Evolutionary conservation across 2,888 invertebrate genomes (phyloP).

Genomic region (Oegoconia quadripuncta): DNA sequence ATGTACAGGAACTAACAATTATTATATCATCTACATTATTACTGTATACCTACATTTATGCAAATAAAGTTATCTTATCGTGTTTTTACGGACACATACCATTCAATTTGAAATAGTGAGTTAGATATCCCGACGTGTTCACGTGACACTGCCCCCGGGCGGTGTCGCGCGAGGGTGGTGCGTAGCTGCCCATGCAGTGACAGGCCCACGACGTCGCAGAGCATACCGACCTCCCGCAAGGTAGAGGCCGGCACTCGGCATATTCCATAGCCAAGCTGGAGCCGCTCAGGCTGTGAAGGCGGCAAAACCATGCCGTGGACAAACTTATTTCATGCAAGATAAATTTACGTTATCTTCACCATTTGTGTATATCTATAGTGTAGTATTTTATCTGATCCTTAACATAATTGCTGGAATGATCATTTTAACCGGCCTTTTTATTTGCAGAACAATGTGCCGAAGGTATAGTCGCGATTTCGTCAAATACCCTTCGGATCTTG

Average conservation of each 20-base stretch:
- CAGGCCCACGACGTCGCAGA: constrained; percentile 82
- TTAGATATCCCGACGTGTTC: constrained; percentile 63
- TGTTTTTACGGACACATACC: not conserved
- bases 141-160: constrained; percentile 47
- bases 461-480: constrained; percentile 99
- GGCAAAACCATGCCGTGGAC: constrained; percentile 85
- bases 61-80: too few relatives aligned
- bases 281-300: constrained; percentile 83
- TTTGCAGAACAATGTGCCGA: constrained; percentile 96
- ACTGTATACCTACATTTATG: too few relatives aligned
- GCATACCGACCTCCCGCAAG: constrained; percentile 70
- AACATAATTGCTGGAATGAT: too few relatives aligned
- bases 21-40: too few relatives aligned
- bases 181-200: constrained; percentile 78
- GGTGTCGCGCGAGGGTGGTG: constrained; percentile 51
- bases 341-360: too few relatives aligned
- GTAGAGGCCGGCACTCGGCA: constrained; percentile 80
- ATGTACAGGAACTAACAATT: too few relatives aligned
- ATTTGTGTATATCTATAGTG: too few relatives aligned
- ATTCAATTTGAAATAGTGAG: too few relatives aligned
- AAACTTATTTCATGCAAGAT: constrained; percentile 43
- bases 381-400: too few relatives aligned
- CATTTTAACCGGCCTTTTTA: too few relatives aligned
- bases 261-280: constrained; percentile 88
- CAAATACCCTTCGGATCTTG: constrained; percentile 97